Percentiles rank a stretch among this genome's conserved stretches.
These are phyloP conservation scores for Sander lucioperca DNA, from an alignment of 2,113 vertebrate species.

Conservation along the genomic window DNA sequence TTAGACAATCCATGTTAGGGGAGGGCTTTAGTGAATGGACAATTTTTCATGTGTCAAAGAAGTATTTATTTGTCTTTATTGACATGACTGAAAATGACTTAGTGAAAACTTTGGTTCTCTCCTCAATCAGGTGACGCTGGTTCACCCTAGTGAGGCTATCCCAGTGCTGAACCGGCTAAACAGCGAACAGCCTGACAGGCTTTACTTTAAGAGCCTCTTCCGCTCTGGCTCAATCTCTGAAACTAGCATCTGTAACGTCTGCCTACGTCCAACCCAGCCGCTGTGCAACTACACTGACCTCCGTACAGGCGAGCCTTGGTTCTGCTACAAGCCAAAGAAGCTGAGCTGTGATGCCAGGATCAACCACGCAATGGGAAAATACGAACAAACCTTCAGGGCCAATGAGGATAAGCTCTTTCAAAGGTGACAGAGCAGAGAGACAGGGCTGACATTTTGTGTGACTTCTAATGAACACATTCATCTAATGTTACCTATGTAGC, in stretches of 20 bases:
- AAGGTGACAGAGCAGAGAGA: slow-evolving; percentile 61
- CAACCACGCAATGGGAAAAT: slow-evolving; percentile 87
- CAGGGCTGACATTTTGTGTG: background rate
- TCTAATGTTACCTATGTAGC: too few relatives aligned
- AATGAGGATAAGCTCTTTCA: slow-evolving; percentile 88
- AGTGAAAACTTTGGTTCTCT: background rate
- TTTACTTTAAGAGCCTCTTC: slow-evolving; percentile 91
- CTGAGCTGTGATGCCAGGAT: slow-evolving; percentile 88
- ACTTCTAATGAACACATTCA: background rate
- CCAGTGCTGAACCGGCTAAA: slow-evolving; percentile 86
- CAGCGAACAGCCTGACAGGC: slow-evolving; percentile 88
- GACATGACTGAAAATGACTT: too few relatives aligned
- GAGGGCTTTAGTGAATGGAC: too few relatives aligned
- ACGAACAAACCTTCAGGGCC: slow-evolving; percentile 84
- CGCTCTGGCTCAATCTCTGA: slow-evolving; percentile 43
- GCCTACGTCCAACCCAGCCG: background rate
- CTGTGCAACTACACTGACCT: slow-evolving; percentile 23
- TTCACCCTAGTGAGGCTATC: slow-evolving; percentile 92
- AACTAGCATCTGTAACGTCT: background rate
- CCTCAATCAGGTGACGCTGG: slow-evolving; percentile 79
- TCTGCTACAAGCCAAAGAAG: slow-evolving; percentile 91
- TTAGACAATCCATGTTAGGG: too few relatives aligned
- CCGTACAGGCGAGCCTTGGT: slow-evolving; percentile 92
- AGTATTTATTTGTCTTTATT: too few relatives aligned
- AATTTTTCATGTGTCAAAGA: too few relatives aligned